Conservation (phyloP, 2,797 vertebrate genomes). For the Esox lucius region DNA sequence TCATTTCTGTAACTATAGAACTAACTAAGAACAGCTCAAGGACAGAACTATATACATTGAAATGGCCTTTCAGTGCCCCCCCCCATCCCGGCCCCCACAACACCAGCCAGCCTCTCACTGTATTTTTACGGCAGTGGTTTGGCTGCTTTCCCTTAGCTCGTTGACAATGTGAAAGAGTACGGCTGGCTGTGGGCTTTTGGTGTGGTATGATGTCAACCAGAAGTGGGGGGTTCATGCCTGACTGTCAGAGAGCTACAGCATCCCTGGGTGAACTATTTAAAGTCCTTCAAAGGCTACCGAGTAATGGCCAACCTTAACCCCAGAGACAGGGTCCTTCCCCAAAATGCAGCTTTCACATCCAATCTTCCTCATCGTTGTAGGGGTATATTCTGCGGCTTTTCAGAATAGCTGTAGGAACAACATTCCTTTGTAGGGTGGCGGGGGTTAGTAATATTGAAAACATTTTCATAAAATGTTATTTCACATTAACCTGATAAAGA, state of each 20-base stretch:
- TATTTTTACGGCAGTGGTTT: neutral
- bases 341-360: neutral
- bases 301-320: slow-evolving; percentile 24
- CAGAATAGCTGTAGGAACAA: neutral
- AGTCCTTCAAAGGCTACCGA: slow-evolving; percentile 33
- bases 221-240: slow-evolving; percentile 14
- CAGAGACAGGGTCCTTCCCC: neutral
- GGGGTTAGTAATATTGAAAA: neutral
- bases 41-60: no score
- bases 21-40: no score
- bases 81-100: neutral
- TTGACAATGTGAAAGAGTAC: neutral
- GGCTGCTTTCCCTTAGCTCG: neutral
- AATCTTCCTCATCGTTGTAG: neutral
- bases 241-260: slow-evolving; percentile 24
- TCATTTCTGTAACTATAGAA: no score
- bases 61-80: neutral
- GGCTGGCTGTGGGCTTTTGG: neutral
- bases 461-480: no score
- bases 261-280: slow-evolving; percentile 41
- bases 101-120: neutral
- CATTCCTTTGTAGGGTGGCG: neutral
- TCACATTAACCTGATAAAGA: no score
- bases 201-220: neutral
- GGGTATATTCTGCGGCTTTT: neutral